Conservation (phyloP, 2,113 vertebrate species). For the Oryzias melastigma region DNA sequence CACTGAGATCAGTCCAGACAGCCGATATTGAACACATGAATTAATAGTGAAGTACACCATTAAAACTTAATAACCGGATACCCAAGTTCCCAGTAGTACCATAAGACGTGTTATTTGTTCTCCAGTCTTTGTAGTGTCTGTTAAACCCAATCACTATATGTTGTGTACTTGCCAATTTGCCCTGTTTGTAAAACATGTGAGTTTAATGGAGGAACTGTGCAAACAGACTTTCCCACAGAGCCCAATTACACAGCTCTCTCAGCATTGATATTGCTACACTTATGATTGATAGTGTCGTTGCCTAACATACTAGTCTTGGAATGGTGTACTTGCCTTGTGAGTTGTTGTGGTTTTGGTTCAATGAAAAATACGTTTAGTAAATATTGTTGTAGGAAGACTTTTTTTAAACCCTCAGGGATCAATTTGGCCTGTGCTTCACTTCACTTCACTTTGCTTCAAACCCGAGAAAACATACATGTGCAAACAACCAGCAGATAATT, state of each 20-base stretch:
- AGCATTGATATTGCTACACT: constrained; percentile 25
- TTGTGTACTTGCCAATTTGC: constrained; percentile 12
- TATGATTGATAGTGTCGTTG: constrained; percentile 14
- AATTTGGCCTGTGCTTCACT: constrained; percentile 27
- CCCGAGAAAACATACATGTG: background rate
- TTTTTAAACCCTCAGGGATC: constrained; percentile 23
- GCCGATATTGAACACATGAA: constrained; percentile 32
- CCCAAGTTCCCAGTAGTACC: constrained; percentile 3
- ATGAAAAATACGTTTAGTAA: constrained; percentile 44
- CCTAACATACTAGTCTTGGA: constrained; percentile 17
- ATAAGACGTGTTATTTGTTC: background rate
- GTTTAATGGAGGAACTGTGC: constrained; percentile 35
- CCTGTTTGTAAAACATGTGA: constrained; percentile 28
- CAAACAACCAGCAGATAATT: constrained; percentile 5
- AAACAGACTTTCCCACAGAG: constrained; percentile 31
- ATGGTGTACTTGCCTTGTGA: constrained; percentile 28
- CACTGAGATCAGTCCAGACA: background rate
- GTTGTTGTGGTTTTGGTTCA: constrained; percentile 27
- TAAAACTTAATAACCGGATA: constrained; percentile 30
- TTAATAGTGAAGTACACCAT: constrained; percentile 18
- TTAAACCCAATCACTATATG: no score
- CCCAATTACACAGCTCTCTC: constrained; percentile 51
- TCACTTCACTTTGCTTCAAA: constrained; percentile 14
- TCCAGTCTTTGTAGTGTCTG: background rate
- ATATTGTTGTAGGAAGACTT: constrained; percentile 36